Base-by-base conservation (phyloP, 53 echinoderm and acorn worm genomes). In the Patiria pectinifera region DNA sequence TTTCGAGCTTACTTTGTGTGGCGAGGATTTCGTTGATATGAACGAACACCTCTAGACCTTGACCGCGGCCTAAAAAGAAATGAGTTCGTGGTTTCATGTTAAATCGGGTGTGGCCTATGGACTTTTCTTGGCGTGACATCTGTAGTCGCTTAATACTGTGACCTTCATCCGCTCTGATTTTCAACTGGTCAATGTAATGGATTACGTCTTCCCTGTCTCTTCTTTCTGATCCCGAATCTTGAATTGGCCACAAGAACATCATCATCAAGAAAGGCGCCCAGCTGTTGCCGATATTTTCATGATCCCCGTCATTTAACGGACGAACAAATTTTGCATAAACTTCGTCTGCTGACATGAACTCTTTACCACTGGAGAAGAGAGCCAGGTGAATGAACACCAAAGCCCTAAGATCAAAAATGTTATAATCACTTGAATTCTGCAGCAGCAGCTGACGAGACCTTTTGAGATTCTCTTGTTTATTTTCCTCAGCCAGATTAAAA, bases 181-280 rank as follows among this genome's bases (percentile, higher is more conserved):
- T 59, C 63, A 89, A 44, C 19, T 43, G 15, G 2, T 21, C 21
- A 15, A 78, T 48, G 25, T 89, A 49, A 21, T 15, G 26, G 8
- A 43, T 18, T 3, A 89, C 61, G 23, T 78, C 79, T 44, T 79
- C 19, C 62, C 18, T 89, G 60, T 89, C 89, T 62, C 78, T 89
- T 62, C 89, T 78, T n/a, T 79, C 89, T 21, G 89, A 89, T 18
- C 3, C 19, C 15, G 61, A 62, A 78, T 61, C 79, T 59, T 25
- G 62, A 18, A 89, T 62, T 89, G 94, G 92, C 94, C 94, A 94
- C 74, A 92, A 45, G 24, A 94, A 91, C 92, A 94, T 92, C 76
- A 92, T 69, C 76, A 92, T 83, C 35, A 92, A 94, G 45, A 83
- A 92, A 21, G 82, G 84, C 13, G 89, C 59, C 45, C 62, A 89